Evolutionary conservation across 2,797 vertebrate species (phyloP).

Genomic region (Sebastes steindachneri): DNA sequence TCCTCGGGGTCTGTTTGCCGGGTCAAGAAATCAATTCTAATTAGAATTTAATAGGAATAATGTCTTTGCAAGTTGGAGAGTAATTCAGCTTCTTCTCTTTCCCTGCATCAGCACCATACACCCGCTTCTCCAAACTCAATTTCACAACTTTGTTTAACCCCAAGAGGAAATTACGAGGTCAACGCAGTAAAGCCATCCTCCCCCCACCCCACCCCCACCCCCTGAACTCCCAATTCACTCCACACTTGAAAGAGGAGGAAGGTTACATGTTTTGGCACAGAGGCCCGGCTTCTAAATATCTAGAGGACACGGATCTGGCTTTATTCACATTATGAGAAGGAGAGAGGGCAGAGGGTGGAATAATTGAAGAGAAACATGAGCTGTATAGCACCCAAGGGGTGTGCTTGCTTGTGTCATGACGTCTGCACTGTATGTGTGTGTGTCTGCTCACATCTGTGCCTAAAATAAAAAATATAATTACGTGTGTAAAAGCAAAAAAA

Average conservation of each 20-base stretch:
- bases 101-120: not conserved
- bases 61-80: conserved; percentile 16
- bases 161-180: conserved; percentile 52
- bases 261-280: conserved; percentile 68
- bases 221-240: conserved; percentile 45
- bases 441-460: conserved; percentile 37
- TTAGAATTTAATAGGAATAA: conserved; percentile 59
- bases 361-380: conserved; percentile 69
- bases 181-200: conserved; percentile 9
- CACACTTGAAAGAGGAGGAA: conserved; percentile 55
- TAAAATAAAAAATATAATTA: conserved; percentile 55
- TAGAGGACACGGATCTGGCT: conserved; percentile 70
- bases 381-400: conserved; percentile 54
- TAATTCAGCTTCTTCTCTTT: not conserved
- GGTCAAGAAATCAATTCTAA: conserved; percentile 60
- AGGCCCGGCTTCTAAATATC: conserved; percentile 67
- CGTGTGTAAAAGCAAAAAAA: conserved; percentile 21
- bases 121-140: conserved; percentile 32
- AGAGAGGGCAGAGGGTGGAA: conserved; percentile 68
- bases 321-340: conserved; percentile 62
- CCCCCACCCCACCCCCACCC: too few species aligned
- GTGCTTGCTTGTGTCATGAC: conserved; percentile 18
- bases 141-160: conserved; percentile 61
- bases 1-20: conserved; percentile 37
- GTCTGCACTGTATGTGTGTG: conserved; percentile 18